Conservation (phyloP, 2,113 vertebrate genomes). For the Vicugna pacos region DNA sequence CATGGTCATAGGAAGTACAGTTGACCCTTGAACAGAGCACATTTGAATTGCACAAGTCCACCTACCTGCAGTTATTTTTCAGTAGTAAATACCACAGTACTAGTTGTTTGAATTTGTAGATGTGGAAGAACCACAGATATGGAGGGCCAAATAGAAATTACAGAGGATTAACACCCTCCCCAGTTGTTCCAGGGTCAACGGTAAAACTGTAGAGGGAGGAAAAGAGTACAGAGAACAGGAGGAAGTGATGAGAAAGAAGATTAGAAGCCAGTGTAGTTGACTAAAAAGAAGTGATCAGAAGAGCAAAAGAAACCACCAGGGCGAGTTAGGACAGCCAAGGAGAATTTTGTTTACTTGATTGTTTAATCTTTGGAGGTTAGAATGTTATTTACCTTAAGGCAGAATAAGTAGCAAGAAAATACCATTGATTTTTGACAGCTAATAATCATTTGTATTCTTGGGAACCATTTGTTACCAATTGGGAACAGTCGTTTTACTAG, state of each 20-base stretch:
- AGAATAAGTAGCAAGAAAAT: neutral
- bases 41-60: neutral
- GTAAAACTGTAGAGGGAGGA: neutral
- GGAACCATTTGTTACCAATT: neutral
- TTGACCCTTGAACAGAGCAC: neutral
- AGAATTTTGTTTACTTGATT: neutral
- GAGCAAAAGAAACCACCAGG: neutral
- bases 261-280: neutral
- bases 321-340: neutral
- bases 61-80: neutral
- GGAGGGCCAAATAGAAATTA: neutral
- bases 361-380: neutral
- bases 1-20: neutral
- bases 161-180: neutral
- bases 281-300: neutral
- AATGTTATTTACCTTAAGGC: neutral
- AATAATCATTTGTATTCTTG: conserved; percentile 18
- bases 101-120: neutral
- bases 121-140: neutral
- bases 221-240: neutral
- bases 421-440: neutral
- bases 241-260: neutral
- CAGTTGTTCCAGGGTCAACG: neutral
- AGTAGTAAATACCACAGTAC: neutral
- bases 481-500: neutral